These are phyloP conservation scores for Pilophorus perplexus DNA, from an alignment of 2,888 invertebrate genomes.

Conservation along the genomic window DNA sequence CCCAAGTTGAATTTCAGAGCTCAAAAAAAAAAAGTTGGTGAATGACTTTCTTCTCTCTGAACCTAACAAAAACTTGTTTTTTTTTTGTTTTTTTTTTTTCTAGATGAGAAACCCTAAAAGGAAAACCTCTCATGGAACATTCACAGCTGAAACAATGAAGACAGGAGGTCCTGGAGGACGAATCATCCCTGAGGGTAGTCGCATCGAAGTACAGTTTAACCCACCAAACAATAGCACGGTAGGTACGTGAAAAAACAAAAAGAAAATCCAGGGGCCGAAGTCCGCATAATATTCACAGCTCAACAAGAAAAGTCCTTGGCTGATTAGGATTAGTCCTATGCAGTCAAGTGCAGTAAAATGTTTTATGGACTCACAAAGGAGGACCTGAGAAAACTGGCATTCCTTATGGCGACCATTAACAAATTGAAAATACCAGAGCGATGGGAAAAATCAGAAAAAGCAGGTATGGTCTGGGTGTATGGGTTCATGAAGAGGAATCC, in stretches of 20 bases:
- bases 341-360: conserved; percentile 37
- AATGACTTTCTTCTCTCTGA: conserved; percentile 18
- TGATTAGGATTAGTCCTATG: too few species aligned
- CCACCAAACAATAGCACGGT: conserved; percentile 2
- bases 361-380: conserved; percentile 32
- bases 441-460: conserved; percentile 38
- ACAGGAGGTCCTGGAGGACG: conserved; percentile 19
- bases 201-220: not conserved
- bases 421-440: conserved; percentile 18
- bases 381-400: conserved; percentile 36
- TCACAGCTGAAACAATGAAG: conserved; percentile 14
- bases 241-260: conserved; percentile 30
- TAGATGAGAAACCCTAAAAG: conserved; percentile 5
- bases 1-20: too few species aligned
- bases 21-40: too few species aligned
- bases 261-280: conserved; percentile 5
- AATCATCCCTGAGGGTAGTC: not conserved
- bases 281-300: conserved; percentile 13
- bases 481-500: conserved; percentile 29
- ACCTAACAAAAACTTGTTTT: not conserved
- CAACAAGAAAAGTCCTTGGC: conserved; percentile 20
- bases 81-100: too few species aligned
- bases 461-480: conserved; percentile 37
- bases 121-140: conserved; percentile 10
- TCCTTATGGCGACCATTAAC: conserved; percentile 37